Evolutionary conservation across 2,797 vertebrate species (phyloP), one percentile per base, ranked within the genome.

Genomic region (Kryptopterus vitreolus): DNA sequence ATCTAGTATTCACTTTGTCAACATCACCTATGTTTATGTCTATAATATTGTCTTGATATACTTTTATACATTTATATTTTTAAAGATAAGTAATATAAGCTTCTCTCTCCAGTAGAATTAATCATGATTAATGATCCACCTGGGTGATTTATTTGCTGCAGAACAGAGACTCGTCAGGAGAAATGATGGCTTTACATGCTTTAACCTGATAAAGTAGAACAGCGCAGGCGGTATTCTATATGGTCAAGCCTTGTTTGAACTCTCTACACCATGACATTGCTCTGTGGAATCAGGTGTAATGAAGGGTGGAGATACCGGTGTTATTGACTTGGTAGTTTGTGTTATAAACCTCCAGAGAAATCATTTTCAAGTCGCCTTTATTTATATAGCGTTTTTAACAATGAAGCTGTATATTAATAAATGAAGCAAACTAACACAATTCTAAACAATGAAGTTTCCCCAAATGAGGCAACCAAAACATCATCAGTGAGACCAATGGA

Each of bases 311-410:
- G 59, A 50, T 61, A 33, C 48, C 58, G 46, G 24, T 74, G 20
- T 70, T 26, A 57, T 65, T 83, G 57, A 82, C 87, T 82, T 84
- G 26, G 43, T 77, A 31, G 77, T 80, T 77, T 70, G 66, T 26
- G n/a, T 24, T 58, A 26, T 12, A n/a, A n/a, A n/a, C n/a, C n/a
- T n/a, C n/a, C n/a, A n/a, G n/a, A n/a, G n/a, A n/a, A n/a, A n/a
- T n/a, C n/a, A n/a, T n/a, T n/a, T n/a, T n/a, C n/a, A n/a, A n/a
- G n/a, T n/a, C n/a, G n/a, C n/a, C n/a, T n/a, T n/a, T n/a, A n/a
- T n/a, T n/a, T n/a, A n/a, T n/a, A n/a, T n/a, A n/a, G n/a, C n/a
- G n/a, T n/a, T n/a, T n/a, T n/a, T n/a, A n/a, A n/a, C n/a, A n/a
- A n/a, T n/a, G n/a, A n/a, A n/a, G n/a, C n/a, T n/a, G n/a, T n/a